phyloP scores from a whole-genome alignment of 2,113 vertebrate species.

The Myiozetetes cayanensis region DNA sequence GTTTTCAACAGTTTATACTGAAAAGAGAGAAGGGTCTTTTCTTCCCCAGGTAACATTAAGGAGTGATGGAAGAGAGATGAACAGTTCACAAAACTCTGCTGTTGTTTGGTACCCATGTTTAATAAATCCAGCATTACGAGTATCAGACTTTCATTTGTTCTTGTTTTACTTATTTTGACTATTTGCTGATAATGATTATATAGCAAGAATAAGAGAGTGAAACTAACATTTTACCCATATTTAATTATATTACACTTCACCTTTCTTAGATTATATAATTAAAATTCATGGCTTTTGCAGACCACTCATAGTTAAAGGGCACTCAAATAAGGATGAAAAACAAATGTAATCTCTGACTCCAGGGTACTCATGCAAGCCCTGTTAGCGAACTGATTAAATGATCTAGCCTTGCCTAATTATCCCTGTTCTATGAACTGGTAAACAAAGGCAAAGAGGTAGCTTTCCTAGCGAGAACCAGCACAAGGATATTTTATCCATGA shows the following conservation, averaged over 20 bases:
- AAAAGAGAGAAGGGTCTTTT: not conserved
- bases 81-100: not conserved
- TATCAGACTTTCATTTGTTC: not conserved
- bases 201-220: not conserved
- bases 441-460: not conserved
- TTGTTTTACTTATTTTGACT: not conserved
- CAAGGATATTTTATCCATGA: not conserved
- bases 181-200: not conserved
- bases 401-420: not conserved
- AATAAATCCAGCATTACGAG: not conserved
- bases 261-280: constrained; percentile 20
- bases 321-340: not conserved
- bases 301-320: not conserved
- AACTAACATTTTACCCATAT: not conserved
- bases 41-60: not conserved
- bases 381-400: not conserved
- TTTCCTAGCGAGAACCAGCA: not conserved
- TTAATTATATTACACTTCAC: not conserved
- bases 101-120: not conserved
- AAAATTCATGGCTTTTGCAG: not conserved
- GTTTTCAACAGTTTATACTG: not conserved
- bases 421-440: not conserved
- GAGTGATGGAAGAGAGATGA: not conserved
- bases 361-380: not conserved
- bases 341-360: not conserved